Evolutionary conservation across 2,797 vertebrate species (phyloP), one percentile per base, ranked within the genome.

Genomic region (Sebastes itinus): DNA sequence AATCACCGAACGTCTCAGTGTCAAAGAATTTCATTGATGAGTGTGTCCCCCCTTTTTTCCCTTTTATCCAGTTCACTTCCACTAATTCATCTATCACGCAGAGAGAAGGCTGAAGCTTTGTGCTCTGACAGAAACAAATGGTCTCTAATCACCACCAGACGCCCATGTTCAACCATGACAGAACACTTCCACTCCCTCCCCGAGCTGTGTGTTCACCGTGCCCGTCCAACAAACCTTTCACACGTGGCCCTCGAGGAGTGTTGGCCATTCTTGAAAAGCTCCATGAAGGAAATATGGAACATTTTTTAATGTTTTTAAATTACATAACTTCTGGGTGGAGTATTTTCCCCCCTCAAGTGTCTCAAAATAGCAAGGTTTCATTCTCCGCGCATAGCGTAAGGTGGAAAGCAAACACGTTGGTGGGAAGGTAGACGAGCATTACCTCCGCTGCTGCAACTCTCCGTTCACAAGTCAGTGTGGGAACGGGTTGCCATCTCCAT

Each of bases 111-210:
- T 88, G 82, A 74, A 88, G 87, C 87, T 92, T 86, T 92, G 90
- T 88, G 82, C 81, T 86, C 86, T 92, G 95, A 93, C 94, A 94
- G 92, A 94, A 94, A 94, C 93, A 92, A 94, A 93, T 92, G 87
- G 89, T 71, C 87, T 90, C 87, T 95, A 95, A 95, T 93, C 93
- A 91, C 88, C 91, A 89, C 92, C 94, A 95, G 94, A 90, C 91
- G 60, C 72, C 86, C 82, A 83, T 76, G 89, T 91, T 88, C 88
- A 90, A 91, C 93, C 93, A 89, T 94, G 93, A 93, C 92, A 92
- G 90, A 89, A 91, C 86, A 88, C 92, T 91, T 94, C 89, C 90
- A 93, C 89, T 92, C 83, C 77, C 83, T 77, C 69, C 66, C 80
- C 4, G 76, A 81, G 86, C 78, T 68, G 69, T 66, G 61, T 75